Percentiles rank a stretch among this genome's conserved stretches.
Evolutionary conservation across 2,113 vertebrate genomes (phyloP).

Genomic region (Psilopogon haemacephalus): DNA sequence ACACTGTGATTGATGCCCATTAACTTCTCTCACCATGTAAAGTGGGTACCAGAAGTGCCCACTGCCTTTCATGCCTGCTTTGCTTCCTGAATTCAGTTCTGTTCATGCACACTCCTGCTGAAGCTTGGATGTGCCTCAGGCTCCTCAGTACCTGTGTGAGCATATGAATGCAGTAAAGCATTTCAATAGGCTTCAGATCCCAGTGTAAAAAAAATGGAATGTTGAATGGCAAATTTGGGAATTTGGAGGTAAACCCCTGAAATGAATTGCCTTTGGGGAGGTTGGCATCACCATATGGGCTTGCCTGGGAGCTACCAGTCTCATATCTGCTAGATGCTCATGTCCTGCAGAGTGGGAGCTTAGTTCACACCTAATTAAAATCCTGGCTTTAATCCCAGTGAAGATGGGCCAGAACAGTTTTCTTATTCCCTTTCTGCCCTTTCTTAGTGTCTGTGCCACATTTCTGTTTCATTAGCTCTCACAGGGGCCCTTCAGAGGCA

Average conservation of each 20-base stretch:
- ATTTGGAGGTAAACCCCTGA: background rate
- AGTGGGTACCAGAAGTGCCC: background rate
- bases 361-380: background rate
- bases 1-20: background rate
- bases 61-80: background rate
- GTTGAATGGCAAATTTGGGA: background rate
- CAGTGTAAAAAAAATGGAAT: background rate
- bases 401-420: background rate
- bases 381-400: background rate
- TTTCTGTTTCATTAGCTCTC: background rate
- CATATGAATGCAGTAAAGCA: background rate
- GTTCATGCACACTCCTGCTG: background rate
- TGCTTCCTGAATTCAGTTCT: background rate
- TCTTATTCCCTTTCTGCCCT: background rate
- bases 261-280: background rate
- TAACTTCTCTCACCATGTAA: background rate
- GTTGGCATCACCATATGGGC: background rate
- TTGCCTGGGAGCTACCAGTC: background rate
- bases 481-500: fast-evolving
- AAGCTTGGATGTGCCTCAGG: background rate
- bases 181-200: background rate
- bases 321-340: background rate
- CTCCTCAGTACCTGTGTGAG: background rate
- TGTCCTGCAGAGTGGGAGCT: background rate
- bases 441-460: background rate